A percentile compares a stretch with the other conserved stretches of the same genome.
Evolutionary conservation across 2,797 vertebrate species (phyloP).

Genomic region (Malacoctenus gilli): DNA sequence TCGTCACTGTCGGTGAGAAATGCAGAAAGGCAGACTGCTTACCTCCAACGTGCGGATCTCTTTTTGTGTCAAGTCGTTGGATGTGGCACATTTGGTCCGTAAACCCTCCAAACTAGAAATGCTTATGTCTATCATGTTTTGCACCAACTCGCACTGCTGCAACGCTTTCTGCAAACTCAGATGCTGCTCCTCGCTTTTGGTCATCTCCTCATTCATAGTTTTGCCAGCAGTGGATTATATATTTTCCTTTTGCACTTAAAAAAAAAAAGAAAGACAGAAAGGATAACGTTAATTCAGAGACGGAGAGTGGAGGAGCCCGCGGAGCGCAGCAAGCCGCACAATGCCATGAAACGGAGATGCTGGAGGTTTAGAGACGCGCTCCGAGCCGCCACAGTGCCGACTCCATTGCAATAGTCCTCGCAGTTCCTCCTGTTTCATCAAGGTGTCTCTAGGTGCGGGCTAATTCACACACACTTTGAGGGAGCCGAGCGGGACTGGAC

Average conservation of each 20-base stretch:
- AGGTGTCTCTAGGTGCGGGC: constrained; percentile 81
- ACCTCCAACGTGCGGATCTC: constrained; percentile 97
- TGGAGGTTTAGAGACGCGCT: constrained; percentile 66
- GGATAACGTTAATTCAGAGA: constrained; percentile 37
- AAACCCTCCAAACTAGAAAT: constrained; percentile 98
- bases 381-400: constrained; percentile 82
- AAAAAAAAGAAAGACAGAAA: constrained; percentile 37
- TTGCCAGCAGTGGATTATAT: constrained; percentile 70
- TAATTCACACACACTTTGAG: constrained; percentile 71
- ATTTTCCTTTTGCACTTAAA: constrained; percentile 57
- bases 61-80: constrained; percentile 98
- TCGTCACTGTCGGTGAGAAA: constrained; percentile 56
- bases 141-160: constrained; percentile 98
- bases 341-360: constrained; percentile 72
- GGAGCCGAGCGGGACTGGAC: constrained; percentile 64
- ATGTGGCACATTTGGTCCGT: constrained; percentile 98
- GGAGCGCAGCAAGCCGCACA: constrained; percentile 64
- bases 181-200: constrained; percentile 92
- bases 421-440: constrained; percentile 85
- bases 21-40: constrained; percentile 73
- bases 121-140: constrained; percentile 99
- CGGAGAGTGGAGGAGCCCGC: constrained; percentile 62
- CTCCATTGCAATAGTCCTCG: constrained; percentile 85
- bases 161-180: constrained; percentile 97
- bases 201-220: constrained; percentile 96